phyloP scores from a whole-genome alignment of 2,113 vertebrate genomes.

The Daphoenositta chrysoptera region DNA sequence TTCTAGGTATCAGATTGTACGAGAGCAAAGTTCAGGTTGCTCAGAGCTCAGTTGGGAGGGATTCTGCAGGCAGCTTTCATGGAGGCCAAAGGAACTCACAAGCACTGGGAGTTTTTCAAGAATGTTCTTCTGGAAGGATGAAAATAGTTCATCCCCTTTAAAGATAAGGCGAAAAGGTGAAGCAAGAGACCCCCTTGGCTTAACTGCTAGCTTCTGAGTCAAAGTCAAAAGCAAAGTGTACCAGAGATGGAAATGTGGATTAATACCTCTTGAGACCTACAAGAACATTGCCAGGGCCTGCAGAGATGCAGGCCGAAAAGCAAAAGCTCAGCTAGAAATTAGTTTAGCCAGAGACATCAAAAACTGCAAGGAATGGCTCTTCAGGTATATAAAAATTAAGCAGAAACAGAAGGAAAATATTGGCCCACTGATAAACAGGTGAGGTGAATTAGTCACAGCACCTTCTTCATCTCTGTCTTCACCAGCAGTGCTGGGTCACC shows the following conservation, averaged over 20 bases:
- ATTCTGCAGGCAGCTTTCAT: background rate
- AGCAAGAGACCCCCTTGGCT: background rate
- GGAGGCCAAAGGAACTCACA: background rate
- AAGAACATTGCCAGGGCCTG: background rate
- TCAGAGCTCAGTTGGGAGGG: background rate
- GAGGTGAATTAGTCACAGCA: background rate
- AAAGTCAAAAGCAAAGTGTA: background rate
- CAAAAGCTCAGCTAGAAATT: background rate
- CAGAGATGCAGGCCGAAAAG: background rate
- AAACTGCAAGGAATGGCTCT: background rate
- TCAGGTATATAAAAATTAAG: background rate
- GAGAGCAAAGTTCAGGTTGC: background rate
- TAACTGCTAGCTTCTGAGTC: background rate
- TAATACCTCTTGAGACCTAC: background rate
- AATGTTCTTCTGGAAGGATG: background rate
- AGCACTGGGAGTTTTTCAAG: background rate
- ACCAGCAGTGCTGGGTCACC: background rate
- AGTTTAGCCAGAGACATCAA: background rate
- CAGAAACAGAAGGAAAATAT: background rate
- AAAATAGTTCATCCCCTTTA: background rate
- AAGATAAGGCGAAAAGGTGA: background rate
- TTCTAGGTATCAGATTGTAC: background rate
- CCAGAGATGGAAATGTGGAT: accelerated
- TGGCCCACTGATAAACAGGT: background rate
- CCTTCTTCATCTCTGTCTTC: background rate